Conservation (phyloP, 2,113 vertebrate species). For the Calonectris borealis region DNA sequence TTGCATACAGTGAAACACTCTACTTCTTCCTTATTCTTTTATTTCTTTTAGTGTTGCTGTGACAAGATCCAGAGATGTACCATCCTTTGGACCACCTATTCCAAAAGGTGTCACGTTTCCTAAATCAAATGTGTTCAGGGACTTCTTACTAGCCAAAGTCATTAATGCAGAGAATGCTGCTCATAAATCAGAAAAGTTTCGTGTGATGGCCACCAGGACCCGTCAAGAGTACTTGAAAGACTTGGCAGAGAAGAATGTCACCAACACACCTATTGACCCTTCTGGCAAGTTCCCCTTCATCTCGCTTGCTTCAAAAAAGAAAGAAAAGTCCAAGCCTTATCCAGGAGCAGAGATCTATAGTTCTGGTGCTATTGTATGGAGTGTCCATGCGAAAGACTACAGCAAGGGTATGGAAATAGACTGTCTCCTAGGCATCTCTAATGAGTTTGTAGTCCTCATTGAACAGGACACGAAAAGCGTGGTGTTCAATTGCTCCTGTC, state of each 20-base stretch:
- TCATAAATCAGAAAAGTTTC: conserved; percentile 96
- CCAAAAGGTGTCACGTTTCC: conserved; percentile 95
- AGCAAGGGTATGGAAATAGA: conserved; percentile 88
- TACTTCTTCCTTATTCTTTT: background rate
- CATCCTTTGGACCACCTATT: conserved; percentile 93
- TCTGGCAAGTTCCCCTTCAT: conserved; percentile 95
- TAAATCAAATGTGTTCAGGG: conserved; percentile 95
- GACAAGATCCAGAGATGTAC: conserved; percentile 93
- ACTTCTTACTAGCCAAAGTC: conserved; percentile 95
- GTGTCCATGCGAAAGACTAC: conserved; percentile 90
- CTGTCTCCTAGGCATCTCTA: conserved; percentile 89
- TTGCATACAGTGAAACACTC: background rate
- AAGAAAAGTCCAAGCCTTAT: conserved; percentile 90
- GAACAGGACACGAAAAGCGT: conserved; percentile 90
- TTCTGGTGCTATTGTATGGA: conserved; percentile 89
- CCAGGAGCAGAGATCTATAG: conserved; percentile 89
- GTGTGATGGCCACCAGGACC: conserved; percentile 94
- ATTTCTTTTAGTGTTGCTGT: conserved; percentile 85
- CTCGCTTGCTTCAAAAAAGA: conserved; percentile 92
- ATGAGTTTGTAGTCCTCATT: conserved; percentile 89
- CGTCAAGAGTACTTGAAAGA: conserved; percentile 95
- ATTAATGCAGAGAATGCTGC: conserved; percentile 97
- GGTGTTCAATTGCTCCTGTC: conserved; percentile 93
- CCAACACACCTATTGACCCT: conserved; percentile 91
- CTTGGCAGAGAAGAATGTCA: conserved; percentile 93